Evolutionary conservation across 2,113 vertebrate species (phyloP), one percentile per base, ranked within the genome.

Genomic region (Okapia johnstoni): DNA sequence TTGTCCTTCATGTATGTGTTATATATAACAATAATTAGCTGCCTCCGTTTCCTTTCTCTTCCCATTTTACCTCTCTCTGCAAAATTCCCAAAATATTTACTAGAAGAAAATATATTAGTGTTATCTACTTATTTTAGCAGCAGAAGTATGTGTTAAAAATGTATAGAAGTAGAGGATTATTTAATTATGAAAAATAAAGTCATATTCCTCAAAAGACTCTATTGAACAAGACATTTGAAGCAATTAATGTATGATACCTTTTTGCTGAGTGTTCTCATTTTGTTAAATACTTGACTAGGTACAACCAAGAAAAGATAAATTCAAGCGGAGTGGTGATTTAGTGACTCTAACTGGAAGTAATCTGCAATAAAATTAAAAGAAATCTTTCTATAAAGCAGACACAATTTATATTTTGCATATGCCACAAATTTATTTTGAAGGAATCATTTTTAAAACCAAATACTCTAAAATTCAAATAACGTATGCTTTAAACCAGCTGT

Each of bases 151-250:
- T 61, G 77, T 58, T 63, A 36, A 61, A 84, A 88, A 9, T 70
- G 0, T 81, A 81, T n/a, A 15, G 12, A 95, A 84, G 28, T 52
- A 61, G 13, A 79, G 43, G 90, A 83, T 85, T 91, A 91, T 60
- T 96, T 79, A 90, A 50, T 93, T 96, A 92, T 66, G 12, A 93
- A 87, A 91, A 92, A 86, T 96, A 81, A 91, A 93, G 40, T 85
- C 15, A 25, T 3, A 12, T 84, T 95, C 30, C 43, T 61, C 28
- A 91, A 63, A 92, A 87, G 85, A 83, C 9, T 48, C 3, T 60
- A 33, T 77, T 63, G 58, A 92, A 52, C 16, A 94, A 84, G 70
- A 50, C 80, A 50, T 76, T 94, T 17, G 79, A 77, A 90, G 58
- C 57, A 80, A 63, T 33, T 58, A 26, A 63, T 63, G 5, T 84